Conservation (phyloP, 2,797 vertebrate species). For the Hemibagrus guttatus region DNA sequence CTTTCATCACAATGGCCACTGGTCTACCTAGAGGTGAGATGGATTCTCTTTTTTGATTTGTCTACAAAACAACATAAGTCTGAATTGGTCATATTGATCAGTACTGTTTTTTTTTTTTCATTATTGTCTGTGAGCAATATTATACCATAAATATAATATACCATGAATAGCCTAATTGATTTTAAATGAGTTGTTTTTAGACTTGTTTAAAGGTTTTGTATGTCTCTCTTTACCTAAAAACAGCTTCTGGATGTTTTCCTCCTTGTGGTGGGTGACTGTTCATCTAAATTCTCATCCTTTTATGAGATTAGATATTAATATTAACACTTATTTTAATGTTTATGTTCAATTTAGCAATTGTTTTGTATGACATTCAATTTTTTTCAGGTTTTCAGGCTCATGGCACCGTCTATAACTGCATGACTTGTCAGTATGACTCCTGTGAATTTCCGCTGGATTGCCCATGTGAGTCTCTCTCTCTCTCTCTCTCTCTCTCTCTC, state of each 20-base stretch:
- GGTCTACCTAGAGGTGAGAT: slow-evolving; percentile 78
- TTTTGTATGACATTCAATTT: neutral
- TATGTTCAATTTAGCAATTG: neutral
- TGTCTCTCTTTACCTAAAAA: slow-evolving; percentile 25
- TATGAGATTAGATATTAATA: slow-evolving; percentile 1
- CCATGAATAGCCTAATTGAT: neutral
- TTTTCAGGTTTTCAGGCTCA: slow-evolving; percentile 71
- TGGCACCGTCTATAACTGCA: slow-evolving; percentile 69
- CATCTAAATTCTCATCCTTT: slow-evolving; percentile 8
- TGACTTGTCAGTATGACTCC: slow-evolving; percentile 70
- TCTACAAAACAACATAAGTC: slow-evolving; percentile 57
- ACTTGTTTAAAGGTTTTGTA: neutral
- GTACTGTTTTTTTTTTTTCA: neutral
- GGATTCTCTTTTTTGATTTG: slow-evolving; percentile 33
- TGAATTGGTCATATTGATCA: neutral
- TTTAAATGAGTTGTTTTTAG: neutral
- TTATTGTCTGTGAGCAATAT: neutral
- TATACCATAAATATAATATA: neutral
- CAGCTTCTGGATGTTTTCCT: slow-evolving; percentile 78
- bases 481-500: too few relatives aligned
- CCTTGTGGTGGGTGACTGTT: slow-evolving; percentile 79
- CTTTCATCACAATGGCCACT: slow-evolving; percentile 72
- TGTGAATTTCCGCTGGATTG: slow-evolving; percentile 78
- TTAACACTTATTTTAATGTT: too few relatives aligned
- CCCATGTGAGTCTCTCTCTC: slow-evolving; percentile 67